Base-by-base conservation (phyloP, 2,888 invertebrate species). In the Gymnosoma rotundatum region DNA sequence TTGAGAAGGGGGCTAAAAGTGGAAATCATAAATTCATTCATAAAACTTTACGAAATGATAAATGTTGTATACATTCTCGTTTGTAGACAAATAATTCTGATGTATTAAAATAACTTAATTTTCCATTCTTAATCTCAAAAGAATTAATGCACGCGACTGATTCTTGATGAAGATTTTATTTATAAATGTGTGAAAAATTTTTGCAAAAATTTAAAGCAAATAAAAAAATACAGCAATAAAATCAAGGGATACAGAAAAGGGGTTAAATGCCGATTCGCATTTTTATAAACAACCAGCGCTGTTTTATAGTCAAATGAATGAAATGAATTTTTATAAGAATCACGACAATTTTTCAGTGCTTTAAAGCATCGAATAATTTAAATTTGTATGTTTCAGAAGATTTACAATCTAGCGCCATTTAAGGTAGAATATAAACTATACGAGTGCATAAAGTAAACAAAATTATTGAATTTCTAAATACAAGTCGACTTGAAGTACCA, bases 401-500 rank as follows among this genome's bases (percentile, higher is more conserved):
- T 81, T 78, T 81, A 81, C 78, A 81, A 64, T 74, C n/a, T 78
- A 84, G 84, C 84, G 84, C 84, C 83, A 72, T 76, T 74, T 84
- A 81, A 70, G 64, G 12, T 50, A 21, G 9, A 52, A 14, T 7
- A 52, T 38, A 32, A 66, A 48, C 12, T n/a, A 48, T n/a, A 48
- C 7, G 14, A 6, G n/a, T n/a, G 14, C 2, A 42, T 42, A 4
- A 42, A 42, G 12, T 42, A 42, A 42, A 42, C 42, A 42, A 42
- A 42, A 4, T 12, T 12, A 42, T 42, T 48, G 3, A 6, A 1
- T 48, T 48, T 6, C 6, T 0, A 48, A 38, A 36, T 36, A 66
- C 9, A n/a, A 20, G 8, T 20, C n/a, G 48, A 20, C 50, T 12
- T 20, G 7, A 18, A 12, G 36, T 52, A 1, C n/a, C 20, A 2